Percentiles rank a stretch among this genome's conserved stretches.
Conservation (phyloP, 2,888 invertebrate species). For the Heterodera filipjevi region DNA sequence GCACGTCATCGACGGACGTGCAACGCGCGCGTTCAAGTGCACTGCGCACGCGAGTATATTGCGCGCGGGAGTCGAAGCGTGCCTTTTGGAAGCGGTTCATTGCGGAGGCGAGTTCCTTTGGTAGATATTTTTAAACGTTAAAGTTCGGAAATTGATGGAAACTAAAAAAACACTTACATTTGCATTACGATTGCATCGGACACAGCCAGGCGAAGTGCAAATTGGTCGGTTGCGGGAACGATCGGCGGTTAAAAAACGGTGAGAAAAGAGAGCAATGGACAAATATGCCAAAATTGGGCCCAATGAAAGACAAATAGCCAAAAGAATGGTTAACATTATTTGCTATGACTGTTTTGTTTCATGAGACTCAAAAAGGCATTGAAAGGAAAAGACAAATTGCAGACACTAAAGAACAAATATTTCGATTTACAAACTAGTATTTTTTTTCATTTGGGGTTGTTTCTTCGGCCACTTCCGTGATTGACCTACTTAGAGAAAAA, state of each 20-base stretch:
- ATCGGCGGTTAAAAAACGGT: neutral
- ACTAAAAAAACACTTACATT: conserved; percentile 20
- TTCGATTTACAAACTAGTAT: too few relatives aligned
- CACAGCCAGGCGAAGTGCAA: conserved; percentile 35
- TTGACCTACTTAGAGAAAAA: too few relatives aligned
- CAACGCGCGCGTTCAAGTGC: conserved; percentile 28
- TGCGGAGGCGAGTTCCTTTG: conserved; percentile 32
- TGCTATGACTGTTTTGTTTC: too few relatives aligned
- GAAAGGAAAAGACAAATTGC: too few relatives aligned
- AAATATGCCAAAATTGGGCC: conserved; percentile 19
- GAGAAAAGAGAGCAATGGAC: conserved; percentile 18
- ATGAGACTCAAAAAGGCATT: too few relatives aligned
- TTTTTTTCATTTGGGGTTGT: too few relatives aligned
- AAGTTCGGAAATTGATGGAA: too few relatives aligned
- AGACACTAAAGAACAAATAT: too few relatives aligned
- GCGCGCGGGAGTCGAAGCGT: neutral
- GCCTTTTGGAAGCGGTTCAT: conserved; percentile 28
- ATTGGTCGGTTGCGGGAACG: conserved; percentile 26
- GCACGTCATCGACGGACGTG: neutral
- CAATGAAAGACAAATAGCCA: conserved; percentile 5
- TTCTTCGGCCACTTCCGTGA: too few relatives aligned
- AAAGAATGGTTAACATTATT: conserved; percentile 12
- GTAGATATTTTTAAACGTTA: too few relatives aligned
- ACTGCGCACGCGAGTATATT: neutral
- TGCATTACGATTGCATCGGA: conserved; percentile 34